These are phyloP conservation scores for Synaphobranchus kaupii DNA, from an alignment of 2,797 vertebrate genomes.

Conservation along the genomic window DNA sequence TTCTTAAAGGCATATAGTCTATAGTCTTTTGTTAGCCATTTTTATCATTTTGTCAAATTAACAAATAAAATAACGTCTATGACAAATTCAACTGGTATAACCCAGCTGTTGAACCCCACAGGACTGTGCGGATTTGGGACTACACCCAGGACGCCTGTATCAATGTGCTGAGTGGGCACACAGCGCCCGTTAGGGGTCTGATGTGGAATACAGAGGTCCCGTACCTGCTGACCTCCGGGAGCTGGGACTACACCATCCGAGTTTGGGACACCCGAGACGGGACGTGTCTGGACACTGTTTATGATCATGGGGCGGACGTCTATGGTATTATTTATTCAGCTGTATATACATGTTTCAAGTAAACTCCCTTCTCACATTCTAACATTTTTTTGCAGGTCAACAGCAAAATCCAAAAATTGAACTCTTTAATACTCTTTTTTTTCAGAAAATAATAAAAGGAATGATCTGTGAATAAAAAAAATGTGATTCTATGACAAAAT, in stretches of 20 bases:
- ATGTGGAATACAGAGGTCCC: slow-evolving; percentile 98
- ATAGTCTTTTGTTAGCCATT: too few species aligned
- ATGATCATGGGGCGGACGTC: slow-evolving; percentile 93
- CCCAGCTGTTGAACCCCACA: slow-evolving; percentile 55
- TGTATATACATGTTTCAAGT: neutral
- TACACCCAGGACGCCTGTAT: slow-evolving; percentile 96
- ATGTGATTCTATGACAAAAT: neutral
- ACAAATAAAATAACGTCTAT: neutral
- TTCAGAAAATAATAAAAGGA: neutral
- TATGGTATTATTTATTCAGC: slow-evolving; percentile 77
- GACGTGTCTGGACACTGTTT: slow-evolving; percentile 88
- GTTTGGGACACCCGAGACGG: slow-evolving; percentile 96
- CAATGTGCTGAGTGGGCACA: slow-evolving; percentile 88
- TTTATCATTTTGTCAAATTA: neutral
- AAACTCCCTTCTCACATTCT: neutral
- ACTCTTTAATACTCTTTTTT: neutral
- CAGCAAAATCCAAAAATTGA: neutral
- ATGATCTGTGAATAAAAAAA: neutral
- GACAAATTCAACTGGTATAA: neutral
- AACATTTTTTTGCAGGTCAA: neutral
- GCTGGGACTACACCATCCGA: slow-evolving; percentile 95
- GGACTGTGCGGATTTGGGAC: slow-evolving; percentile 95
- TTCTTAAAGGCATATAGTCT: too few species aligned
- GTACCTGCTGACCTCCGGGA: slow-evolving; percentile 89
- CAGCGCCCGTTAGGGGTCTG: slow-evolving; percentile 89